A percentile compares a stretch with the other conserved stretches of the same genome.
Evolutionary conservation across 1,140 invertebrate species (phyloP).

Genomic region (Bombus consobrinus): DNA sequence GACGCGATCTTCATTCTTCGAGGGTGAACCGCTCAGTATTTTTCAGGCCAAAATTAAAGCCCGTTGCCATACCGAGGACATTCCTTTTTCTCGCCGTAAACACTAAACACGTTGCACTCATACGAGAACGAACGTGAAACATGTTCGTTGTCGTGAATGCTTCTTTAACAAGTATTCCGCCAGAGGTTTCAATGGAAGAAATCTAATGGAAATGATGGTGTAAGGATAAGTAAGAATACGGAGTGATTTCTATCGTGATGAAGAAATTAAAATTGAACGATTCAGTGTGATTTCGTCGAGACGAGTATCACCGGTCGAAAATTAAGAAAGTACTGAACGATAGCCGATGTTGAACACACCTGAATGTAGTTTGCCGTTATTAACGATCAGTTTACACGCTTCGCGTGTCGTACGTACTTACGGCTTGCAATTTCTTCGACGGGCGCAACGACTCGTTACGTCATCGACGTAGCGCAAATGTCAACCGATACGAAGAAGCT

Average conservation of each 20-base stretch:
- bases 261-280: background rate
- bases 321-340: background rate
- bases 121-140: background rate
- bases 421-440: slow-evolving; percentile 27
- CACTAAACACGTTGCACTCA: background rate
- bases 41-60: slow-evolving; percentile 56
- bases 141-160: background rate
- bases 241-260: background rate
- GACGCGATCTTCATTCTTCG: background rate
- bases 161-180: background rate
- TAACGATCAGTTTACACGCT: slow-evolving; percentile 69
- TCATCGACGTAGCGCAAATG: slow-evolving; percentile 28
- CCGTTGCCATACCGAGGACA: background rate
- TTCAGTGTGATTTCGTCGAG: background rate
- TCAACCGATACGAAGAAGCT: background rate
- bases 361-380: slow-evolving; percentile 55
- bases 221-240: background rate
- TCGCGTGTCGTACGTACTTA: slow-evolving; percentile 40
- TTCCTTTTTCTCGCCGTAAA: background rate
- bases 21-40: slow-evolving; percentile 9
- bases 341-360: slow-evolving; percentile 12
- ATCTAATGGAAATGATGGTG: background rate
- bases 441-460: slow-evolving; percentile 53
- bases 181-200: background rate
- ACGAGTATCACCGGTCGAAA: background rate